Base-by-base conservation (phyloP, 2,797 vertebrate species). In the Echeneis naucrates region DNA sequence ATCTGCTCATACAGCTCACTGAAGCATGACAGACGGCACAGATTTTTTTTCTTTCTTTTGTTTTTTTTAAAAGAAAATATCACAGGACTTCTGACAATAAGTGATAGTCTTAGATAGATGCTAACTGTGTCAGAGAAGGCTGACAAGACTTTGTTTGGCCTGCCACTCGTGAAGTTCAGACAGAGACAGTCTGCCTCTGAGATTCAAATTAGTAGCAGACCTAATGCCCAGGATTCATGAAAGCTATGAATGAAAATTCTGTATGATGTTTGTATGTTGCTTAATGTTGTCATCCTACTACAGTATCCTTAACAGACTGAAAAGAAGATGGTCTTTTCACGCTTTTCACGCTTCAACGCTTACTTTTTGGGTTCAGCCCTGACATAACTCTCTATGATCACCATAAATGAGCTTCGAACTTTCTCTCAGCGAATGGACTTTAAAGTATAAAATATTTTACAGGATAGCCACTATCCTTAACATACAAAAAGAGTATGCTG, bases 1-100 rank as follows among this genome's bases (percentile, higher is more conserved):
- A 85, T 75, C 75, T 76, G 75, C 73, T 67, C 53, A 56, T 54
- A 82, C 44, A 52, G 68, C 71, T 30, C 61, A 62, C 35, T 59
- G 67, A 51, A 85, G 83, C 69, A 27, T 79, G 77, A 80, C 47
- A 5, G 76, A 76, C 26, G 35, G 38, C 68, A 5, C 33, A 67
- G 10, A 47, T 33, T 51, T 14, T 44, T 51, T 4, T 30, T 9
- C 27, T 3, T 47, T 33, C 53, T 30, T 30, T 30, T 51, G 14
- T 44, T 51, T 4, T 9, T 40, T 4, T 47, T 33, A 55, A 50
- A 19, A 14, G 1, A 62, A 44, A 44, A 72, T 42, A 68, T 56
- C 57, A 51, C 33, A 50, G 12, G 69, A 50, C 9, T 44, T 24
- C 19, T 62, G 69, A 78, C 66, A 82, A 42, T 17, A 12, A 48